phyloP scores from a whole-genome alignment of 2,113 vertebrate species.

The Tapirus terrestris region DNA sequence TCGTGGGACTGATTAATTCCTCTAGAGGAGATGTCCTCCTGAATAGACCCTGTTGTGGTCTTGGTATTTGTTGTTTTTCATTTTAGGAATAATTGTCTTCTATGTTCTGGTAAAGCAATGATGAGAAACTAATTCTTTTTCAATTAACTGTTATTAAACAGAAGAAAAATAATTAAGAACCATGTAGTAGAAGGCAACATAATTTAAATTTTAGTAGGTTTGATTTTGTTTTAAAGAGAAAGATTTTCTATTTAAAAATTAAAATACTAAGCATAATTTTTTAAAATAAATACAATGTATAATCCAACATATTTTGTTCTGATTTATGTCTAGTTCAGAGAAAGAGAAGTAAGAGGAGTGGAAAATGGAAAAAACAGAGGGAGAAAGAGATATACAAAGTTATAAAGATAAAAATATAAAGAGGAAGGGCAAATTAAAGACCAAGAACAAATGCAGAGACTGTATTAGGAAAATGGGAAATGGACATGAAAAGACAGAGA shows the following conservation, averaged over 20 bases:
- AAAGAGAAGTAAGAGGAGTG: background rate
- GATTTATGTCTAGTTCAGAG: background rate
- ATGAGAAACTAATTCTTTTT: background rate
- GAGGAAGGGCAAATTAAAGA: background rate
- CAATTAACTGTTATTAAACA: background rate
- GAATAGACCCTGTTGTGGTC: background rate
- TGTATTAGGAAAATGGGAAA: background rate
- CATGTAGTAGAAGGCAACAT: background rate
- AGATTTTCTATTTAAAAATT: background rate
- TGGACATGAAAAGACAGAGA: background rate
- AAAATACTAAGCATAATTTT: background rate
- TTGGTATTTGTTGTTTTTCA: background rate
- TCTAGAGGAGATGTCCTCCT: background rate
- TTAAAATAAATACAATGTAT: background rate
- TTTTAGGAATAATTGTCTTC: background rate
- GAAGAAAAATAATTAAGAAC: background rate
- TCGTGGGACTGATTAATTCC: background rate
- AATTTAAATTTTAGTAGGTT: background rate
- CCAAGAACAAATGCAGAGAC: background rate
- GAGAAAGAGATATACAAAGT: background rate
- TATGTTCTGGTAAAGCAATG: background rate
- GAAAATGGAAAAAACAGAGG: background rate
- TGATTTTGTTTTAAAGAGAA: background rate
- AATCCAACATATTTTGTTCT: background rate
- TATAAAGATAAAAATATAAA: background rate